Evolutionary conservation across 2,797 vertebrate genomes (phyloP).

Genomic region (Arctocebus calabarensis): DNA sequence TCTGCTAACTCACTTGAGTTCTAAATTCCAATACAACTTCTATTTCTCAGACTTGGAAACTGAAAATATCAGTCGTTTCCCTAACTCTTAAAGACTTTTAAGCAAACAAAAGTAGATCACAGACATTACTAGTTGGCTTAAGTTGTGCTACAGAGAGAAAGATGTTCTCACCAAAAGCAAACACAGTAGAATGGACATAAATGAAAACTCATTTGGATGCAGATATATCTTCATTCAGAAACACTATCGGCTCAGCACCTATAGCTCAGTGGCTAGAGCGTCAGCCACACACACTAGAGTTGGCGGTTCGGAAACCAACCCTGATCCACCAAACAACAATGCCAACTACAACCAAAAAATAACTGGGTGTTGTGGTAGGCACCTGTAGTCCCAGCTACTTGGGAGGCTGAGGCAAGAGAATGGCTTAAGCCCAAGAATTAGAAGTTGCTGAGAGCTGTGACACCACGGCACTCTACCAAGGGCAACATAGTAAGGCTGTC

Average conservation of each 20-base stretch:
- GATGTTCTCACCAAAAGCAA: neutral
- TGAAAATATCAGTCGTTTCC: neutral
- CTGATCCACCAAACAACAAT: too few species aligned
- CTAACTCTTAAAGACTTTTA: neutral
- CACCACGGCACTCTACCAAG: too few species aligned
- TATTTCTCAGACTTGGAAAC: conserved; percentile 29
- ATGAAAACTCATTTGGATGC: neutral
- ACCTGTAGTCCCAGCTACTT: too few species aligned
- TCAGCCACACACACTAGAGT: too few species aligned
- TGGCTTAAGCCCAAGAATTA: too few species aligned
- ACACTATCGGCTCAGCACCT: neutral
- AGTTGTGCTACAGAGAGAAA: neutral
- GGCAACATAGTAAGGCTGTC: too few species aligned
- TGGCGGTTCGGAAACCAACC: too few species aligned
- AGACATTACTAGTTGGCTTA: neutral
- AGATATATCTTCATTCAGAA: neutral
- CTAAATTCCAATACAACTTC: neutral
- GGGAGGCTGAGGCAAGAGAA: too few species aligned
- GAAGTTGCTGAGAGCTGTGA: too few species aligned
- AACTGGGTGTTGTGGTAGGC: too few species aligned
- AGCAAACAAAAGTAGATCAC: neutral
- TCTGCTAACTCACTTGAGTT: neutral
- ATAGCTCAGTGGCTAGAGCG: too few species aligned
- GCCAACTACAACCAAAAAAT: too few species aligned
- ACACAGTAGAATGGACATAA: neutral